A percentile compares a stretch with the other conserved stretches of the same genome.
Conservation (phyloP, 2,888 invertebrate genomes). For the Heteromurus nitidus region DNA sequence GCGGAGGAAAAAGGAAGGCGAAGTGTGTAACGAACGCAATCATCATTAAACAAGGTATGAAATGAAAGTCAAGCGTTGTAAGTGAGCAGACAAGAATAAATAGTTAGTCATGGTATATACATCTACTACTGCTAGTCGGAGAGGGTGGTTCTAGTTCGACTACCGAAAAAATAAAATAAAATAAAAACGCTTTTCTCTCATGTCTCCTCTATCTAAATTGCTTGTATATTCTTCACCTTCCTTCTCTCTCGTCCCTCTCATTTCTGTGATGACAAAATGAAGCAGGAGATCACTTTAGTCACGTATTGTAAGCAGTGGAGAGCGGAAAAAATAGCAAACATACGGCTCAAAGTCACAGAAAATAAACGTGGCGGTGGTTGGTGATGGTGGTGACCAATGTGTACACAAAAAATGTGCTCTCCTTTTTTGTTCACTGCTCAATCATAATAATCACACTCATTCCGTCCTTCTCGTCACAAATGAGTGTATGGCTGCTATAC, state of each 20-base stretch:
- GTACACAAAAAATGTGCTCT: constrained; percentile 11
- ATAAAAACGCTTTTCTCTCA: not conserved
- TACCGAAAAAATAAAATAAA: no score
- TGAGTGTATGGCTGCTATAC: no score
- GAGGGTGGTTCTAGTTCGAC: not conserved
- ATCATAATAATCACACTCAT: constrained; percentile 1
- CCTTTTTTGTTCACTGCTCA: constrained; percentile 3
- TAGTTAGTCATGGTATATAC: not conserved
- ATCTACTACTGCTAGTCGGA: not conserved
- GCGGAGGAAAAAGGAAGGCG: not conserved
- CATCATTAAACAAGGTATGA: constrained; percentile 25
- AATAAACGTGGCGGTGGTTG: not conserved
- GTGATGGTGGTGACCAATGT: constrained; percentile 17
- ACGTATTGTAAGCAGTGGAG: constrained; percentile 4
- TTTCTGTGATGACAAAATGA: not conserved
- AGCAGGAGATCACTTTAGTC: constrained; percentile 17
- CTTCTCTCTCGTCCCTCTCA: no score
- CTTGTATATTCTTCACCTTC: not conserved
- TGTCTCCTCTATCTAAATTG: constrained; percentile 1
- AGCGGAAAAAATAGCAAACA: constrained; percentile 1
- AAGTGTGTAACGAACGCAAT: constrained; percentile 14
- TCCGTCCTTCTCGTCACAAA: no score
- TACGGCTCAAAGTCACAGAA: not conserved
- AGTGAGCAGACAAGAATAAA: constrained; percentile 14
- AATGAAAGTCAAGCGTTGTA: constrained; percentile 4